Percentiles rank a stretch among this genome's conserved stretches.
Conservation (phyloP, 30 jellyfish, hydroid and myxozoan genomes). For the Cassiopea andromeda region DNA sequence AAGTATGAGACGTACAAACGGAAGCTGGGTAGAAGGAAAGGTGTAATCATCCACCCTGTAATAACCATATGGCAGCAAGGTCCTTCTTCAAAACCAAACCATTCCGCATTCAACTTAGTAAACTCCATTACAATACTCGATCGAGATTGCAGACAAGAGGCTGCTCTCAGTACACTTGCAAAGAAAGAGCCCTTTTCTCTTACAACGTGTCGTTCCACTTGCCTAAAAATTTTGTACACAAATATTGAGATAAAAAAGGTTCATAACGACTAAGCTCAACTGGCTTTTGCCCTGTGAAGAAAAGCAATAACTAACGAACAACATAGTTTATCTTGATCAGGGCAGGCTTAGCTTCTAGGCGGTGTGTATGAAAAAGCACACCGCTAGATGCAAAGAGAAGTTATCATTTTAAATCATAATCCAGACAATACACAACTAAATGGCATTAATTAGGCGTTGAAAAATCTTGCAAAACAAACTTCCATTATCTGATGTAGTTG, state of each 20-base stretch:
- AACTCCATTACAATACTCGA: too few relatives aligned
- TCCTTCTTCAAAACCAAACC: too few relatives aligned
- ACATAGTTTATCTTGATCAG: neutral
- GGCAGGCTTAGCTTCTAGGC: constrained; percentile 8
- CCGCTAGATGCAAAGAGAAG: constrained; percentile 2
- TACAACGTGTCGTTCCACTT: neutral
- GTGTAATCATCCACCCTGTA: too few relatives aligned
- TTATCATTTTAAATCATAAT: constrained; percentile 20
- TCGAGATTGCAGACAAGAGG: too few relatives aligned
- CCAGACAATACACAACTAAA: constrained; percentile 25
- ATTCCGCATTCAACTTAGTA: too few relatives aligned
- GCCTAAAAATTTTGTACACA: neutral
- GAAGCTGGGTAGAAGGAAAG: too few relatives aligned
- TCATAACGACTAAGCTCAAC: neutral
- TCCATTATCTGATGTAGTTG: constrained; percentile 31
- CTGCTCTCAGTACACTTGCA: neutral
- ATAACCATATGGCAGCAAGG: too few relatives aligned
- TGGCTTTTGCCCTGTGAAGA: neutral
- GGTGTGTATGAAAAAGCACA: constrained; percentile 23
- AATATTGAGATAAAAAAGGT: neutral
- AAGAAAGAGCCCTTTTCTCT: neutral
- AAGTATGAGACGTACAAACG: too few relatives aligned
- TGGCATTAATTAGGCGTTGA: constrained; percentile 35
- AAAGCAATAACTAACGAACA: neutral
- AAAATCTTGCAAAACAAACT: constrained; percentile 45